phyloP scores from a whole-genome alignment of 2,888 invertebrate species.

The Flexamia atlantica region DNA sequence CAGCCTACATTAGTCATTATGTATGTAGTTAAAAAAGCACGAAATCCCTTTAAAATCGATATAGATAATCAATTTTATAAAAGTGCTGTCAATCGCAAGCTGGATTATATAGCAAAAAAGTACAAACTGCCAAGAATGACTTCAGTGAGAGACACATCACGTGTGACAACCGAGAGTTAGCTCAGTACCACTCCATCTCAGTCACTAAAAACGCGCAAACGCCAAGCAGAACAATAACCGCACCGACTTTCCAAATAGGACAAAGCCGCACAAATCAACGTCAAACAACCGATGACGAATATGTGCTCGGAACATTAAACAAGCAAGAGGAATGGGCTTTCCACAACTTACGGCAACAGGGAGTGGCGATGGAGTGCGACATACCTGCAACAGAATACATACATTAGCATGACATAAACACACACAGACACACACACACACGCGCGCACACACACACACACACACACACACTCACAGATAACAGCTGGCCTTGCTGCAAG shows the following conservation, averaged over 20 bases:
- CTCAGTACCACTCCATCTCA: too few species aligned
- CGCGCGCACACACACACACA: background rate
- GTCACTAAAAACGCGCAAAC: too few species aligned
- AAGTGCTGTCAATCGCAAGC: too few species aligned
- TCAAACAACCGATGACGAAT: background rate
- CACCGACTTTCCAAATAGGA: background rate
- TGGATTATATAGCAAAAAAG: too few species aligned
- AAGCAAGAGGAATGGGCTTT: conserved; percentile 4
- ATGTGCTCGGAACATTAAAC: background rate
- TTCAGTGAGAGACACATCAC: too few species aligned
- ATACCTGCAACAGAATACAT: conserved; percentile 40
- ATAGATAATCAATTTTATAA: too few species aligned
- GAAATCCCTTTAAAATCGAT: too few species aligned
- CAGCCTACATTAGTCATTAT: too few species aligned
- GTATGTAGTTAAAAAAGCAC: too few species aligned
- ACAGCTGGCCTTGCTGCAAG: conserved; percentile 21
- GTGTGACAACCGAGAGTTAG: too few species aligned
- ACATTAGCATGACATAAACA: conserved; percentile 53
- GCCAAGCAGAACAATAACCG: background rate
- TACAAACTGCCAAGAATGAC: too few species aligned
- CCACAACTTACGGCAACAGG: conserved; percentile 39
- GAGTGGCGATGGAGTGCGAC: conserved; percentile 19
- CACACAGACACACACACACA: background rate
- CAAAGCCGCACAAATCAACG: background rate
- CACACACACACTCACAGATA: background rate